Conservation (phyloP, 2,888 invertebrate species). For the Allophyes oxyacanthae region DNA sequence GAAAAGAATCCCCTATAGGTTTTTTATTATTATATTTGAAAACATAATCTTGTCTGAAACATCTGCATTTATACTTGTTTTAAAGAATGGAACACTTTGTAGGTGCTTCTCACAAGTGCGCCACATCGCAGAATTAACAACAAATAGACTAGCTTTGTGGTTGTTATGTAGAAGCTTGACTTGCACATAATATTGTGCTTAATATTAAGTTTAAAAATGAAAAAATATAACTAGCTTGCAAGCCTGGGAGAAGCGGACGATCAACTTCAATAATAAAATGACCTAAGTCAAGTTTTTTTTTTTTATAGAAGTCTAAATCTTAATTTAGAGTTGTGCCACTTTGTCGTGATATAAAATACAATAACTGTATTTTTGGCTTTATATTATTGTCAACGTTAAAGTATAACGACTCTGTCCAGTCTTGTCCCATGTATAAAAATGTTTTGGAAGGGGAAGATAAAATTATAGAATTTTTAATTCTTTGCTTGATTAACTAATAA, state of each 20-base stretch:
- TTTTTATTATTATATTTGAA: too few species aligned
- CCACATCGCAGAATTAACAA: too few species aligned
- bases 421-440: not conserved
- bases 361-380: not conserved
- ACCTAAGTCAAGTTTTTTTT: too few species aligned
- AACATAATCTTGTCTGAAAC: too few species aligned
- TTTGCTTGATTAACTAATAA: not conserved
- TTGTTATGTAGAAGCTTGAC: not conserved
- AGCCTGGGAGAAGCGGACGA: not conserved
- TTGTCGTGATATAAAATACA: not conserved
- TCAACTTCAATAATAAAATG: too few species aligned
- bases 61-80: too few species aligned
- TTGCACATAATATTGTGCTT: constrained; percentile 5
- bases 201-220: not conserved
- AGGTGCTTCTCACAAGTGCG: too few species aligned
- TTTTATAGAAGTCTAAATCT: too few species aligned
- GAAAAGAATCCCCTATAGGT: too few species aligned
- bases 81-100: too few species aligned
- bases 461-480: not conserved
- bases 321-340: not conserved
- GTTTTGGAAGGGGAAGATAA: not conserved
- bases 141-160: too few species aligned
- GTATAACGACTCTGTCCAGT: not conserved
- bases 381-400: not conserved
- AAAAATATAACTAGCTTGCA: not conserved